phyloP scores from a whole-genome alignment of 2,113 vertebrate genomes.

The Alectura lathami region DNA sequence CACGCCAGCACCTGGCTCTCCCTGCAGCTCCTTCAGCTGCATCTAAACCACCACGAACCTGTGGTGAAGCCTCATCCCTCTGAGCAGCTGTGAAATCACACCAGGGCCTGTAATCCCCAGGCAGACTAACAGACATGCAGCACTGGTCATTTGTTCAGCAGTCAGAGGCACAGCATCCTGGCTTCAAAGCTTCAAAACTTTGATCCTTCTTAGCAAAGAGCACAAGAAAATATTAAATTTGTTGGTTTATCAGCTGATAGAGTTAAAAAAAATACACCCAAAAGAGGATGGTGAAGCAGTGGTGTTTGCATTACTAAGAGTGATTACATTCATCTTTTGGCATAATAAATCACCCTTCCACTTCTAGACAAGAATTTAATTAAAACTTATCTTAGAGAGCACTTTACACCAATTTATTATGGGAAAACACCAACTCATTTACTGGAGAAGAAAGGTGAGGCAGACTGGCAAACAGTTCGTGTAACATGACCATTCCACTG shows the following conservation, averaged over 20 bases:
- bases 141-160: background rate
- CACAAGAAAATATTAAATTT: background rate
- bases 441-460: conserved; percentile 58
- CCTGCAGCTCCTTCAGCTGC: accelerated
- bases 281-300: background rate
- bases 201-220: background rate
- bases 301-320: background rate
- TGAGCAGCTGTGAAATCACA: background rate
- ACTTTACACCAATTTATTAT: conserved; percentile 68
- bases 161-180: background rate
- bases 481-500: conserved; percentile 51
- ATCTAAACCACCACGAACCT: accelerated
- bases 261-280: background rate
- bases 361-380: conserved; percentile 57
- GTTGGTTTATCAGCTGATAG: background rate
- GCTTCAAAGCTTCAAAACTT: background rate
- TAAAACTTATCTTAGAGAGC: conserved; percentile 69
- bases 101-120: background rate
- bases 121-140: background rate
- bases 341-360: conserved; percentile 8
- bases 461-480: conserved; percentile 63
- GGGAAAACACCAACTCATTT: conserved; percentile 68
- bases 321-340: conserved; percentile 8
- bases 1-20: accelerated
- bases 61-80: background rate